Conservation (phyloP, 2,888 invertebrate genomes). For the Morpho helenor region DNA sequence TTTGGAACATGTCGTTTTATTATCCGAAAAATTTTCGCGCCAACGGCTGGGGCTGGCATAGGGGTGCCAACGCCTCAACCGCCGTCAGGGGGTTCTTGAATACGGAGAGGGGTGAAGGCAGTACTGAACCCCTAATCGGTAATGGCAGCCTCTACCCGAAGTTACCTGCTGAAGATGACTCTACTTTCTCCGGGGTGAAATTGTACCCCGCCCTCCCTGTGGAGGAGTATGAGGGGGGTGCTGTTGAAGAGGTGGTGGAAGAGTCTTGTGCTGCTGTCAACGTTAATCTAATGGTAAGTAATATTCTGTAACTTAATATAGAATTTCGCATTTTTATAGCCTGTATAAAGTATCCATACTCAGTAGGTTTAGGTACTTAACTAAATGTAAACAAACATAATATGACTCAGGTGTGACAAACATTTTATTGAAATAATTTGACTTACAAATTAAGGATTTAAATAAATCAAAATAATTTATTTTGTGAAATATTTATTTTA, state of each 20-base stretch:
- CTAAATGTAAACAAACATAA: too few species aligned
- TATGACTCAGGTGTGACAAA: too few species aligned
- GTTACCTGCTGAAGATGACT: constrained; percentile 60
- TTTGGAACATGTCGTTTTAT: constrained; percentile 40
- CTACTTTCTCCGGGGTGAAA: constrained; percentile 48
- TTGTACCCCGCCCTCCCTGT: constrained; percentile 65
- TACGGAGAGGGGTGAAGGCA: constrained; percentile 49
- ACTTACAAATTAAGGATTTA: too few species aligned
- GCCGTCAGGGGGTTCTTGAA: constrained; percentile 62
- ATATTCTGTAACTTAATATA: constrained; percentile 3
- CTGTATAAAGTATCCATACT: too few species aligned
- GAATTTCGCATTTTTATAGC: neutral
- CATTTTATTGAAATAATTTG: too few species aligned
- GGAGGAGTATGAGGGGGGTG: constrained; percentile 68
- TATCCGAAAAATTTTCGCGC: constrained; percentile 72
- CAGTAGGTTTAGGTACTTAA: too few species aligned
- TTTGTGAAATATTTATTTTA: too few species aligned
- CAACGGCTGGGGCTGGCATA: constrained; percentile 73
- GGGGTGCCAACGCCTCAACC: constrained; percentile 45
- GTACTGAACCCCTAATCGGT: constrained; percentile 42
- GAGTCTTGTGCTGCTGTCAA: constrained; percentile 63
- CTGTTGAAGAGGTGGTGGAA: constrained; percentile 66
- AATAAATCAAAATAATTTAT: too few species aligned
- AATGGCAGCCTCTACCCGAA: constrained; percentile 57
- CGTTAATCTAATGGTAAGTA: constrained; percentile 66